Base-by-base conservation (phyloP, 92 coral and sea anemone genomes). In the Epizoanthus illoricatus region DNA sequence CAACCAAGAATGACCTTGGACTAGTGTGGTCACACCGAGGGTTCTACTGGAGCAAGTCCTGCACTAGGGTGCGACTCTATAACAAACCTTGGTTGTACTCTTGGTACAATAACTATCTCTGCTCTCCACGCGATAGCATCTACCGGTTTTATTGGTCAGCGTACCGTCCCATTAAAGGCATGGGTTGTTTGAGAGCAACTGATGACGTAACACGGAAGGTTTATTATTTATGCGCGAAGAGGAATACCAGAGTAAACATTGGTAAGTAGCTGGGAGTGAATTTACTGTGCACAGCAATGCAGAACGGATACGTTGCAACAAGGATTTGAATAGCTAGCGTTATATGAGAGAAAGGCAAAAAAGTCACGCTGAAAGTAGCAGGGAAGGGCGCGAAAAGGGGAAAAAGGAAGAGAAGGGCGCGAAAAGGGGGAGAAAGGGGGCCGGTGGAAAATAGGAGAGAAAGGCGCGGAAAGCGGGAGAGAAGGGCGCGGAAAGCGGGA, bases 201-300 rank as follows among this genome's bases (percentile, higher is more conserved):
- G 76, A 72, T 21, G 76, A 49, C 2, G 20, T 33, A 56, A 23
- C 57, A 15, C 18, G 18, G 12, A 57, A 23, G 58, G 16, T 18
- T 7, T 74, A 74, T 15, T 74, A 74, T 74, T 57, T 74, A 21
- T 74, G 80, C 19, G 80, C 80, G 4, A 57, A 18, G 15, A 74
- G 39, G 65, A 74, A 11, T 16, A 18, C 1, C 17, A 24, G 66
- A 74, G 54, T 74, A 23, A 74, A 74, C 5, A 28, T 55, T 16
- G 65, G 80, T 74, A 36, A 74, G 80, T 74, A 57, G 24, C 10
- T 13, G 19, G 18, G 17, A 5, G 63, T 58, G 19, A 5, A 10
- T 58, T 1, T 0, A 15, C 1, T 55, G 59, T 4, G 59, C 16
- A 55, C 16, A 15, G 10, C 59, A 55, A 15, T 55, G 16, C 11